A percentile compares a stretch with the other conserved stretches of the same genome.
Evolutionary conservation across 2,888 invertebrate species (phyloP).

Genomic region (Parnassius orleans): DNA sequence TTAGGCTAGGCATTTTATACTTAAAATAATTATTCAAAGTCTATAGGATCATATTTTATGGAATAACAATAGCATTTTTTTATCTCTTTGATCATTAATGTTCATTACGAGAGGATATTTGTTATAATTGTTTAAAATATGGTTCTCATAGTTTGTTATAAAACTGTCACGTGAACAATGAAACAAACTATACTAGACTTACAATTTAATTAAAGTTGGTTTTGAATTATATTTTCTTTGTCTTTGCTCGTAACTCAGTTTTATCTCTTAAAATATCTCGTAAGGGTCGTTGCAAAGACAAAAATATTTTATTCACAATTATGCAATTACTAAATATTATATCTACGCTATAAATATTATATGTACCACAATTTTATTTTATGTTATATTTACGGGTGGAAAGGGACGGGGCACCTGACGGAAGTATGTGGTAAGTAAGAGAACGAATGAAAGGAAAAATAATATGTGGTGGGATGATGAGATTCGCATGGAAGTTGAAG

Average conservation of each 20-base stretch:
- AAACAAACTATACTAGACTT: conserved; percentile 40
- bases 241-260: conserved; percentile 46
- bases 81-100: too few relatives aligned
- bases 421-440: too few relatives aligned
- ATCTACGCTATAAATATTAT: conserved; percentile 7
- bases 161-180: conserved; percentile 15
- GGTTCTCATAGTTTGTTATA: conserved; percentile 2
- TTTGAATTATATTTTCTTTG: conserved; percentile 51
- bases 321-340: conserved; percentile 15
- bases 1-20: background rate
- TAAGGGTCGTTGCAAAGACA: conserved; percentile 37
- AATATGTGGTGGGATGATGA: too few relatives aligned
- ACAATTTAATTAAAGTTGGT: conserved; percentile 64
- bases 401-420: too few relatives aligned
- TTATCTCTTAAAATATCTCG: conserved; percentile 57
- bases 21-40: too few relatives aligned
- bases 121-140: background rate
- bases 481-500: too few relatives aligned
- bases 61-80: too few relatives aligned
- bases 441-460: too few relatives aligned
- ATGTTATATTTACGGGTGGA: background rate
- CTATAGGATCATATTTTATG: too few relatives aligned
- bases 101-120: background rate
- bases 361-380: background rate
- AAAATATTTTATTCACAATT: conserved; percentile 29